Conservation (phyloP, 2,888 invertebrate genomes). For the Drosophila sordidula region DNA sequence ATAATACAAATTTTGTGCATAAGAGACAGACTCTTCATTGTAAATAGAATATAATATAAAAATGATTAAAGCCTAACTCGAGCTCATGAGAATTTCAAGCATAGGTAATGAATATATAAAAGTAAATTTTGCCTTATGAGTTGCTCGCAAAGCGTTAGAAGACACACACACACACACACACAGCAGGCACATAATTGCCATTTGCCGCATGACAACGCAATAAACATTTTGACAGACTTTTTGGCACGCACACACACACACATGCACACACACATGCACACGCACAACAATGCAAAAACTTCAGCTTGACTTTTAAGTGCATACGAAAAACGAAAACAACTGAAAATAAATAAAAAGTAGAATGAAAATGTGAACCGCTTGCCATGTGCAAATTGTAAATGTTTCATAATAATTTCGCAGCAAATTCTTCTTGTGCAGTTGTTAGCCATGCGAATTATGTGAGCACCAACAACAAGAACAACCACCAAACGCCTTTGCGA, state of each 20-base stretch:
- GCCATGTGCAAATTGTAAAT: conserved; percentile 63
- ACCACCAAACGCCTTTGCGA: conserved; percentile 38
- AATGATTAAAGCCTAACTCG: too few species aligned
- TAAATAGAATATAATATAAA: too few species aligned
- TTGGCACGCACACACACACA: conserved; percentile 15
- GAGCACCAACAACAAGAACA: conserved; percentile 21
- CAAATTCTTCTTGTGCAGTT: conserved; percentile 60
- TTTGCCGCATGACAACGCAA: conserved; percentile 41
- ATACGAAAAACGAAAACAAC: conserved; percentile 18
- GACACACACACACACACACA: background rate
- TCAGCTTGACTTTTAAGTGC: conserved; percentile 55
- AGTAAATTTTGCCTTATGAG: background rate
- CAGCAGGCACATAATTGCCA: conserved; percentile 21
- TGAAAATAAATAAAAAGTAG: conserved; percentile 10
- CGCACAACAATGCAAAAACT: conserved; percentile 39
- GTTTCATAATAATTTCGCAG: conserved; percentile 61
- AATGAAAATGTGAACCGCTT: conserved; percentile 41
- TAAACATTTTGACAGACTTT: conserved; percentile 45
- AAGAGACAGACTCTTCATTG: too few species aligned
- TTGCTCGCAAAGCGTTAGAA: background rate
- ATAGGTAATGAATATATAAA: background rate
- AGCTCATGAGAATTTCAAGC: background rate
- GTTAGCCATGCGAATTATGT: conserved; percentile 64
- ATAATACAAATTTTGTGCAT: too few species aligned
- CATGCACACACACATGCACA: conserved; percentile 1